Percentiles rank a stretch among this genome's conserved stretches.
Evolutionary conservation across 2,797 vertebrate species (phyloP).

Genomic region (Spinus pinus): DNA sequence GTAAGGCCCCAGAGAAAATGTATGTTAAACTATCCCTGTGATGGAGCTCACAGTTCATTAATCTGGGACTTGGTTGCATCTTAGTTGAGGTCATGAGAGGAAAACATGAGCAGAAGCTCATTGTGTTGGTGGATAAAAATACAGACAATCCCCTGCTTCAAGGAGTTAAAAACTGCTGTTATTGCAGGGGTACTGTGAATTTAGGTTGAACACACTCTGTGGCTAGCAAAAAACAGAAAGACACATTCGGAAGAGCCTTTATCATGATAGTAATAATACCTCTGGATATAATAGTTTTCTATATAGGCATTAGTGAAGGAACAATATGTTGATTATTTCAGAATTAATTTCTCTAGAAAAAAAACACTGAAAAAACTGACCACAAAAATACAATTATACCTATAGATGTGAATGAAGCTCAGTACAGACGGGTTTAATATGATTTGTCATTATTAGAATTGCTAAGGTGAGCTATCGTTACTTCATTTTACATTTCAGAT

Average conservation of each 20-base stretch:
- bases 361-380: neutral
- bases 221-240: neutral
- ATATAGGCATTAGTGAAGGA: neutral
- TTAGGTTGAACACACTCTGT: neutral
- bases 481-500: neutral
- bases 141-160: neutral
- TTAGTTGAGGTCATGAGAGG: neutral
- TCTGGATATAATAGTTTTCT: neutral
- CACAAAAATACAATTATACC: neutral
- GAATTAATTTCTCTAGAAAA: neutral
- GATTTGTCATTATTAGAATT: neutral
- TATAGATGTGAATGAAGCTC: neutral
- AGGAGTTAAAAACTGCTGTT: neutral
- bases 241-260: neutral
- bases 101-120: neutral
- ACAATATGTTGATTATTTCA: neutral
- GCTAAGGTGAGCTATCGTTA: neutral
- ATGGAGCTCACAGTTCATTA: conserved; percentile 17
- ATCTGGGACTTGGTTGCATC: conserved; percentile 1
- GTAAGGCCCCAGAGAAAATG: neutral
- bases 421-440: neutral
- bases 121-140: neutral
- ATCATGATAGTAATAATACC: neutral
- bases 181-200: neutral
- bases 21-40: neutral